Base-by-base conservation (phyloP, 2,797 vertebrate genomes). In the Eupleurogrammus muticus region DNA sequence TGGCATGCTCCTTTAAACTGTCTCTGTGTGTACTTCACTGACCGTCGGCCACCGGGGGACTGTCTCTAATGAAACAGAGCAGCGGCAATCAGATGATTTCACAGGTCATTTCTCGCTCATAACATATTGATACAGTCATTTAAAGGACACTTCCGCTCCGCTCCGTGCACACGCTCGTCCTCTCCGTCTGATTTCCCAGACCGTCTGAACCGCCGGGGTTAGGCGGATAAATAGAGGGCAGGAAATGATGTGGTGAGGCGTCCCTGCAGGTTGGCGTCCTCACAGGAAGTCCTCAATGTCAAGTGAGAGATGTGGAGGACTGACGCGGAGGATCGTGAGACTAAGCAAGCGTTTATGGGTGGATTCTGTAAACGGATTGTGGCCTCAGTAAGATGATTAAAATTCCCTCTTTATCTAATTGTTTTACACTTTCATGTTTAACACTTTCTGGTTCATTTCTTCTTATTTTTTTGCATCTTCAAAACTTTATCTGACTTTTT, bases 71-170 rank as follows among this genome's bases (percentile, higher is more conserved):
- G 77, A 77, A 66, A 80, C 62, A 72, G 59, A 20, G 40, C 71
- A 53, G 79, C 77, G 40, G 75, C 59, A 74, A 77, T 77, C 77
- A 63, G 61, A 46, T 21, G 20, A 85, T 83, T 85, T 83, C 82
- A 85, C 78, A 80, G 64, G 54, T 79, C 49, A 55, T 67, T 73
- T 79, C 58, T 71, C 36, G 54, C 59, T 73, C 77, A 73, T 73
- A 40, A 61, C 58, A 56, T 53, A 65, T 60, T 62, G 65, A 71
- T 46, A 44, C 68, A 61, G 63, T 66, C 17, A 20, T 70, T 81
- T 79, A 72, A 78, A 84, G 68, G 71, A 79, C 55, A 54, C 67
- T 62, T 69, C 42, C 44, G 11, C 42, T 52, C 51, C 9, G 53
- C 66, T 56, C 49, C 12, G 42, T 24, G 67, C 62, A 35, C 64